Conservation (phyloP, 2,797 vertebrate genomes). For the Sebastes minor region DNA sequence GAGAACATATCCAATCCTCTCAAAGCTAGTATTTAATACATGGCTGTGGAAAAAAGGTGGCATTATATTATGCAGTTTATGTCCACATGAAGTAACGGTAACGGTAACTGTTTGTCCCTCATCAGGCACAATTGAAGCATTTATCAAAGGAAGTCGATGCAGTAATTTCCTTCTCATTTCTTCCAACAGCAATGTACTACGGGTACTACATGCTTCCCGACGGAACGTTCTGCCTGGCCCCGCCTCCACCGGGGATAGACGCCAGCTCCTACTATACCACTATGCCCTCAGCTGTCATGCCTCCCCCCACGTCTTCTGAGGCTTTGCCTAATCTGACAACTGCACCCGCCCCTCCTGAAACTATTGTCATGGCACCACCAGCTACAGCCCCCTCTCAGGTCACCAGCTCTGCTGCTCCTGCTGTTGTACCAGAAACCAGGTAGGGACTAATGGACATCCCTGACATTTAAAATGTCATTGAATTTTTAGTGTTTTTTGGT, state of each 20-base stretch:
- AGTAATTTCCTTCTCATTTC: slow-evolving; percentile 5
- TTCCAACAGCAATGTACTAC: slow-evolving; percentile 91
- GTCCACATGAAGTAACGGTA: neutral
- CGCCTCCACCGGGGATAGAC: slow-evolving; percentile 92
- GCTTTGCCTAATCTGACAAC: slow-evolving; percentile 83
- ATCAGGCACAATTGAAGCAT: neutral
- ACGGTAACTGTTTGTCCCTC: neutral
- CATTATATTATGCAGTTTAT: neutral
- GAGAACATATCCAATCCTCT: neutral
- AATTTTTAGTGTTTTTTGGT: neutral
- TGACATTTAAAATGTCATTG: neutral
- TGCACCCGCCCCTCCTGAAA: slow-evolving; percentile 79
- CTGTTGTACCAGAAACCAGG: slow-evolving; percentile 57
- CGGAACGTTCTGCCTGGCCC: slow-evolving; percentile 93
- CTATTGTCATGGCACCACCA: slow-evolving; percentile 28
- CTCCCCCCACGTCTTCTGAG: slow-evolving; percentile 76
- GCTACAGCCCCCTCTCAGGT: slow-evolving; percentile 46
- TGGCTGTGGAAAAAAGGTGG: neutral
- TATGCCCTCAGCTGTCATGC: slow-evolving; percentile 82
- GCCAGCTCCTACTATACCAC: slow-evolving; percentile 88
- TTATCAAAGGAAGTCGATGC: neutral
- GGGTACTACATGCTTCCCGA: slow-evolving; percentile 98
- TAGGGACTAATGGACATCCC: slow-evolving; percentile 25
- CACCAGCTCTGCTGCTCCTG: slow-evolving; percentile 47
- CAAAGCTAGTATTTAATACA: neutral